phyloP scores from a whole-genome alignment of 2,888 invertebrate genomes.

The Drosophila atroscutellata region DNA sequence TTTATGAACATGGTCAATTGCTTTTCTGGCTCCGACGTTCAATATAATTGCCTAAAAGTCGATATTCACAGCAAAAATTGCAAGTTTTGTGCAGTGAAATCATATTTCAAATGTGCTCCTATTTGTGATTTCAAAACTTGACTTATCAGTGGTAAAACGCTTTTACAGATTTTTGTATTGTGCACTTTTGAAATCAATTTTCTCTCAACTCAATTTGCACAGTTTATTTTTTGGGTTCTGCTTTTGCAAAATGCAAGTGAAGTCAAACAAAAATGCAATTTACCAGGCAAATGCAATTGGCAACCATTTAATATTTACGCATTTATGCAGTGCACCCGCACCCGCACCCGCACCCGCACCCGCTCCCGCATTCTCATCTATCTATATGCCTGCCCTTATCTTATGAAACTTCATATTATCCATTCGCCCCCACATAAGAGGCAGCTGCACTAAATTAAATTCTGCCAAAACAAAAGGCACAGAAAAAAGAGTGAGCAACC shows the following conservation, averaged over 20 bases:
- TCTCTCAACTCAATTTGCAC: conserved; percentile 36
- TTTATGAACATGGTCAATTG: conserved; percentile 12
- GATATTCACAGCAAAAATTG: background rate
- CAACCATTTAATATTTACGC: conserved; percentile 56
- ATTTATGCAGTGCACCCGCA: conserved; percentile 8
- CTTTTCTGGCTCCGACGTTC: background rate
- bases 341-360: background rate
- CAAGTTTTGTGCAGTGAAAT: conserved; percentile 1
- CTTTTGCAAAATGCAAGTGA: conserved; percentile 27
- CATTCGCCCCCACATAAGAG: conserved; percentile 32
- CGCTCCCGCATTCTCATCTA: background rate
- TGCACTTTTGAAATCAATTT: conserved; percentile 34
- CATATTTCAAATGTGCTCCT: background rate
- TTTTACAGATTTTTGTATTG: conserved; percentile 1
- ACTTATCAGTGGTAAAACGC: conserved; percentile 1
- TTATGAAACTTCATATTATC: conserved; percentile 56
- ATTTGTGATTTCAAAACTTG: conserved; percentile 5
- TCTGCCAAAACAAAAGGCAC: conserved; percentile 27
- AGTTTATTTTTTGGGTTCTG: background rate
- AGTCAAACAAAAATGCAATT: conserved; percentile 59
- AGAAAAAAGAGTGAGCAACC: conserved; percentile 20
- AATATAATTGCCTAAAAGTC: background rate
- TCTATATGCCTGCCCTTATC: conserved; percentile 46
- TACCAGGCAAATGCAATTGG: conserved; percentile 61
- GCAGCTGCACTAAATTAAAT: conserved; percentile 60